A percentile compares a stretch with the other conserved stretches of the same genome.
Evolutionary conservation across 1,140 invertebrate genomes (phyloP).

Genomic region (Ips nitidus): DNA sequence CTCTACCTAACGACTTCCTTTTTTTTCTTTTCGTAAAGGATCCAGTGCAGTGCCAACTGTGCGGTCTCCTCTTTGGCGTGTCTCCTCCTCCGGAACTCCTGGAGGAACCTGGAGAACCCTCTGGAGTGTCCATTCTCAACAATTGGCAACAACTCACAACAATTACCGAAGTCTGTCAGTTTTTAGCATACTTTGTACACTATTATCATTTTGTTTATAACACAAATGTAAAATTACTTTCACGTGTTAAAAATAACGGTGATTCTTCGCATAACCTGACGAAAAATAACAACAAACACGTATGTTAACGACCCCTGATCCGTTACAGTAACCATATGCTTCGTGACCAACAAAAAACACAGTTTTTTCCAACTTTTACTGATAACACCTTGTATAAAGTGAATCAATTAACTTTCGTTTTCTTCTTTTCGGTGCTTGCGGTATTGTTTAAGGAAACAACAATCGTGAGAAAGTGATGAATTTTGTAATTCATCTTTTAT

Average conservation of each 20-base stretch:
- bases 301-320: too few relatives aligned
- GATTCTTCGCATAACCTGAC: too few relatives aligned
- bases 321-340: too few relatives aligned
- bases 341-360: too few relatives aligned
- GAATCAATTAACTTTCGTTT: too few relatives aligned
- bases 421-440: too few relatives aligned
- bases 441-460: too few relatives aligned
- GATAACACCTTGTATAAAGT: too few relatives aligned
- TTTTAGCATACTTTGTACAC: not conserved
- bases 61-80: constrained; percentile 41
- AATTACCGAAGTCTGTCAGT: not conserved
- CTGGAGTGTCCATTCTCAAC: not conserved
- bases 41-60: constrained; percentile 48
- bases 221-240: not conserved
- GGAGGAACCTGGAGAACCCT: constrained; percentile 19
- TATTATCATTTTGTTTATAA: not conserved
- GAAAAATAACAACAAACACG: too few relatives aligned
- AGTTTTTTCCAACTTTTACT: too few relatives aligned
- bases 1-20: constrained; percentile 15
- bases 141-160: not conserved
- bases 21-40: constrained; percentile 23
- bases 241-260: not conserved
- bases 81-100: constrained; percentile 10
- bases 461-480: too few relatives aligned
- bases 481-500: too few relatives aligned